Evolutionary conservation across 2,888 invertebrate genomes (phyloP), one percentile per base, ranked within the genome.

Genomic region (Cecidostiba fungosa): DNA sequence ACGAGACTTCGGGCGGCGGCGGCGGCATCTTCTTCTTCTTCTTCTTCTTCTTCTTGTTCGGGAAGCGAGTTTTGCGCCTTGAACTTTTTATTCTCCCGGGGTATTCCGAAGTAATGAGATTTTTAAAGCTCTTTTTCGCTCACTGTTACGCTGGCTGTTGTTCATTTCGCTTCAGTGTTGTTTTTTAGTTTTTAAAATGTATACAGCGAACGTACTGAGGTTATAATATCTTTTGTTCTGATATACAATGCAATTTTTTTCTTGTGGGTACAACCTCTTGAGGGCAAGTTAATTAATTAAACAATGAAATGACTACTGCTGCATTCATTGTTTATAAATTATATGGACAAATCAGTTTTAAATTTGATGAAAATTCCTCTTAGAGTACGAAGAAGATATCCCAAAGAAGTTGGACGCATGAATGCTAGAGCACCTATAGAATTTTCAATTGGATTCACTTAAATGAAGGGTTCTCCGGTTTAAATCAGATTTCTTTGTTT

Each of bases 41-140:
- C 78, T 47, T 70, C 59, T 36, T 82, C 8, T 47, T 66, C n/a
- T 77, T 82, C 16, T 54, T 74, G 47, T 70, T 72, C 77, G 50
- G 12, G 29, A 83, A 77, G 47, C 29, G 6, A 81, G 50, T 82
- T 82, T 82, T 82, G 50, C 26, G 10, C 23, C 50, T 14, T 26
- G 82, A 29, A 69, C 43, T 72, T 78, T 73, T 78, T 78, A 59
- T 78, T 50, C 77, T 70, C 54, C 16, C 16, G 70, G 66, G 77
- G 72, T 36, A 77, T 72, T 83, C 39, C 10, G 32, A 59, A 62
- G 72, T 62, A 78, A 83, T 83, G 77, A 78, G 83, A 83, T 78
- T 78, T 78, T 78, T 32, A 83, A 78, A 59, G 72, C 72, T 62
- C 66, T 66, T 69, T 82, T 77, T 50, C 26, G n/a, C 10, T 66